Conservation (phyloP, 2,113 vertebrate species). For the Cnemophilus loriae region DNA sequence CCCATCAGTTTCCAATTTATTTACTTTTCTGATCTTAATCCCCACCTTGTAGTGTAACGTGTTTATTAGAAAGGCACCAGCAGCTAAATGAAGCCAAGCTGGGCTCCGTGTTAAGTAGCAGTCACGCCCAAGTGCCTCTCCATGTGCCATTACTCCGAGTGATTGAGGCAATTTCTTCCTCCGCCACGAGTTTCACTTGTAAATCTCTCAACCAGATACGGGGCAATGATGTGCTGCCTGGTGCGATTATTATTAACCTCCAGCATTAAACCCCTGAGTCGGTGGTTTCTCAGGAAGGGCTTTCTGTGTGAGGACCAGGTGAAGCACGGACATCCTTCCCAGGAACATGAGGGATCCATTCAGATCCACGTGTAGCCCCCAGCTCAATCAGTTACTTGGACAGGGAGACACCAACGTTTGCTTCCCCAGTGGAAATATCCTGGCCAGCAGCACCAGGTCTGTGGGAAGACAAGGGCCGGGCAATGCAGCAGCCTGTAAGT, state of each 20-base stretch:
- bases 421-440: not conserved
- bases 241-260: constrained; percentile 66
- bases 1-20: constrained; percentile 44
- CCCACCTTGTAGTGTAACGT: constrained; percentile 59
- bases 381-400: fast-evolving
- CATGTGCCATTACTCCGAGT: constrained; percentile 75
- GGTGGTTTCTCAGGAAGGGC: not conserved
- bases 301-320: not conserved
- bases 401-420: fast-evolving
- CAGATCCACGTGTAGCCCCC: not conserved
- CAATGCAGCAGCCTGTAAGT: not conserved
- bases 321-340: not conserved
- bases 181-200: constrained; percentile 67
- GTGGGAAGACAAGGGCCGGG: not conserved
- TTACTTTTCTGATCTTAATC: constrained; percentile 48
- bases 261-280: not conserved
- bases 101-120: constrained; percentile 68
- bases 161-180: constrained; percentile 78
- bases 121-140: constrained; percentile 75
- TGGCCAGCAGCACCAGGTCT: not conserved
- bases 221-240: constrained; percentile 66
- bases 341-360: not conserved
- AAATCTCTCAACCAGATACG: constrained; percentile 73
- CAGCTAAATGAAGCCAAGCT: constrained; percentile 50
- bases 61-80: constrained; percentile 66